Evolutionary conservation across 2,888 invertebrate species (phyloP), one percentile per base, ranked within the genome.

Genomic region (Drosophila fungiperda): DNA sequence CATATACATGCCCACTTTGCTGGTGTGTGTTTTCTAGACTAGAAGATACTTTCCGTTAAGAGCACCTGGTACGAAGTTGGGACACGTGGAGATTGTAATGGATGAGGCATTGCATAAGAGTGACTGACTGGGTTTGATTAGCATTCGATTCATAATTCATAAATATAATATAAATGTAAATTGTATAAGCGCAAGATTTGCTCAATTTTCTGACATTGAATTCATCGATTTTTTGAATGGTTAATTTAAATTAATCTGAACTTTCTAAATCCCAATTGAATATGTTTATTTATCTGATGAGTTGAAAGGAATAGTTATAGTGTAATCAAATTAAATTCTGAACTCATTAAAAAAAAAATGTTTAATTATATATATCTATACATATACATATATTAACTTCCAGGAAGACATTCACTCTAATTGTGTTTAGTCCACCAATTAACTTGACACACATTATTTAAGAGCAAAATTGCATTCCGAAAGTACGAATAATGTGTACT

Each of bases 71-170:
- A 68, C 61, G 68, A 63, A 42, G 32, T 26, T n/a, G 12, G 35
- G 2, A 20, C 40, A 33, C 48, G n/a, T 33, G 17, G 33, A 11
- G 32, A 68, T 54, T 63, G 38, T 32, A 50, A 54, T 52, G 23
- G 11, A 53, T 33, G 32, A 15, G 23, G 32, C 12, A 26, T 67
- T 74, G 60, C 65, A 79, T 62, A 65, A 66, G 59, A 65, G 74
- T 55, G 68, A 69, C 42, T 52, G 64, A 69, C 52, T 55, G 65
- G 69, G 79, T 62, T 80, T 57, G 70, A 80, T 76, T 78, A 80
- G 61, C 80, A 78, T 70, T 61, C 48, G 67, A 76, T 80, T 80
- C 80, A 80, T 78, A 78, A 80, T 76, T 45, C 45, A 45, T 45
- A 23, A 23, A 45, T 45, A 45, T 68, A 29, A 80, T 68, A 53